phyloP scores from a whole-genome alignment of 2,797 vertebrate species.

The Echiichthys vipera region DNA sequence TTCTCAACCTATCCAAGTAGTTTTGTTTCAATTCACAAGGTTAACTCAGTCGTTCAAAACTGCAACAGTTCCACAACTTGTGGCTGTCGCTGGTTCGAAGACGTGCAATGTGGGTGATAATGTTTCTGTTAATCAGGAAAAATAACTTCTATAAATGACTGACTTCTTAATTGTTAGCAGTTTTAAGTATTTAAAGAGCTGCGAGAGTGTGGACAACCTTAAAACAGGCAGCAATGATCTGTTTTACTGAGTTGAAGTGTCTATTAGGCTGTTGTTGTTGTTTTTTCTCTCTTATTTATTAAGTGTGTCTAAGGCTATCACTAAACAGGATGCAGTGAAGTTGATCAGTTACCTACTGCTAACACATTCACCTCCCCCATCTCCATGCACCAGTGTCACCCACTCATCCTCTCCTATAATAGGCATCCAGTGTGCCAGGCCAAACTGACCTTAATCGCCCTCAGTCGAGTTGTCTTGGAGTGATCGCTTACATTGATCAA shows the following conservation, averaged over 20 bases:
- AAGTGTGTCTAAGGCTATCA: not conserved
- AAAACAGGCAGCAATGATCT: not conserved
- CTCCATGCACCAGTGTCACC: constrained; percentile 31
- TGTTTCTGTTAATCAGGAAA: too few relatives aligned
- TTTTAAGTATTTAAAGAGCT: not conserved
- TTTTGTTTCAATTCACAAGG: too few relatives aligned
- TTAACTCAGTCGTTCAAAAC: too few relatives aligned
- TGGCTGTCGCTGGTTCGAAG: too few relatives aligned
- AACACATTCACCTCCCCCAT: constrained; percentile 29
- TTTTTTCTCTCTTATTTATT: not conserved
- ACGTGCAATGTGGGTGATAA: too few relatives aligned
- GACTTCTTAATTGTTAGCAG: not conserved
- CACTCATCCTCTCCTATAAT: constrained; percentile 26
- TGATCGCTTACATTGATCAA: constrained; percentile 79
- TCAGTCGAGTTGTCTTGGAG: constrained; percentile 64
- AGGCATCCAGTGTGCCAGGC: constrained; percentile 58
- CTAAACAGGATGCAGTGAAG: constrained; percentile 1
- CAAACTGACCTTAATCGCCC: constrained; percentile 74
- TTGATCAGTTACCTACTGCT: constrained; percentile 34
- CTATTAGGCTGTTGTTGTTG: not conserved
- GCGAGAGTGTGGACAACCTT: not conserved
- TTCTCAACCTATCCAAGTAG: too few relatives aligned
- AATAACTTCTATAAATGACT: too few relatives aligned
- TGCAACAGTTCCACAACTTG: too few relatives aligned
- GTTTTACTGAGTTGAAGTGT: not conserved